Conservation (phyloP, 2,113 vertebrate species). For the Pardalotus punctatus region DNA sequence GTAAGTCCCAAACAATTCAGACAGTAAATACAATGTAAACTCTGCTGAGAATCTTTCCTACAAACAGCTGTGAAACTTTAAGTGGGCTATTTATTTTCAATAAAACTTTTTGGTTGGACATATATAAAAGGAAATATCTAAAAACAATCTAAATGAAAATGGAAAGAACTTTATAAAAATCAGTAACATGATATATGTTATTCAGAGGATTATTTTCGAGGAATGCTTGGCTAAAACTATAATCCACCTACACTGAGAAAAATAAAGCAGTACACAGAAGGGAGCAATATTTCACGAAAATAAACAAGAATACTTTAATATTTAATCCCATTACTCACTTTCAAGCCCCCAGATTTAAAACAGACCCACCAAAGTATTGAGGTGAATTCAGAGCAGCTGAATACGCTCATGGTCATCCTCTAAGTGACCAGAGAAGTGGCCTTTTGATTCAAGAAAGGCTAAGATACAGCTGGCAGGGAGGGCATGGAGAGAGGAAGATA, state of each 20-base stretch:
- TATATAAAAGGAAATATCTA: background rate
- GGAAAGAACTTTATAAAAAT: background rate
- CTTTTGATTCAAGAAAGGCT: background rate
- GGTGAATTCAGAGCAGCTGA: background rate
- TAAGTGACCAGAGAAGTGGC: background rate
- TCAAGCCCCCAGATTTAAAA: background rate
- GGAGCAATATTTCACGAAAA: background rate
- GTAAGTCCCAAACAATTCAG: background rate
- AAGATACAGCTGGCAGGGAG: background rate
- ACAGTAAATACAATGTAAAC: background rate
- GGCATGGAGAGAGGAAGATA: background rate
- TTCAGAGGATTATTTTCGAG: background rate
- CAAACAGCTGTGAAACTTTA: background rate
- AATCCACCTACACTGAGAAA: background rate
- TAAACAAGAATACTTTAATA: background rate
- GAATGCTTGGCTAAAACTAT: background rate
- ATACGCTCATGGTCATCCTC: background rate
- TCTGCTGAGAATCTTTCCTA: background rate
- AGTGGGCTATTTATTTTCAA: background rate
- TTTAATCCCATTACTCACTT: background rate
- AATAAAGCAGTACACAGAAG: background rate
- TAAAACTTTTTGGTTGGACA: background rate
- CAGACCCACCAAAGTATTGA: background rate
- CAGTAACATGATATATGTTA: background rate
- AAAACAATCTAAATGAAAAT: constrained; percentile 11